Evolutionary conservation across 37 sponge, comb jelly and placozoan genomes (phyloP), one percentile per base, ranked within the genome.

Genomic region (Cladorhizidae sp.): DNA sequence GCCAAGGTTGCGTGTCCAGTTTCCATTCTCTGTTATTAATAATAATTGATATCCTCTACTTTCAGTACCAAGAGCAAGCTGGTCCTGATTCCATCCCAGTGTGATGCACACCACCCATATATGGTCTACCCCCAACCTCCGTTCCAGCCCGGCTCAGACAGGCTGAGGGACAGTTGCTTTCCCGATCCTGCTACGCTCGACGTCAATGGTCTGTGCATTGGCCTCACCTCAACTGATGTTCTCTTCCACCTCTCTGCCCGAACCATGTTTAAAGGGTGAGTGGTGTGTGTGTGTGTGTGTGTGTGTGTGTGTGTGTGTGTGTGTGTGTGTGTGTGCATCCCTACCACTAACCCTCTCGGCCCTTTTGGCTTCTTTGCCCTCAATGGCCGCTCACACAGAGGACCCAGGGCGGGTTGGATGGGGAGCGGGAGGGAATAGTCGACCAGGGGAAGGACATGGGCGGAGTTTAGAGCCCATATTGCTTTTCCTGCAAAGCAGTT

Each of bases 61-160:
- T 71, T 71, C 71, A 71, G 87, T 0, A 43, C 22, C n/a, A 74
- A 55, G 22, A 89, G 87, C 39, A 55, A 69, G 20, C 79, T 95
- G 22, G 68, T 95, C 11, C 37, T 92, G 62, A 43, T 95, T 25
- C 95, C 95, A 32, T 92, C 95, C 33, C 86, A 80, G 70, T 31
- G 57, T 32, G 95, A 95, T 64, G 78, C 77, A 25, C 87, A 78
- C 49, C 93, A 95, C 65, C 85, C 78, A 9, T 80, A 20, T 23
- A 54, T 41, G 26, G 90, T 95, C 45, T 95, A 92, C 67, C 95
- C 95, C 7, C 95, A 95, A 67, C 93, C 93, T 32, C 87, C 95
- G 1, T 89, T 89, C 86, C 42, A 40, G 26, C 12, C 22, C 3
- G 26, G 14, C 43, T 23, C 29, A 26, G 49, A 40, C n/a, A 25